phyloP scores from a whole-genome alignment of 2,797 vertebrate species.

The Meriones psammophilus region DNA sequence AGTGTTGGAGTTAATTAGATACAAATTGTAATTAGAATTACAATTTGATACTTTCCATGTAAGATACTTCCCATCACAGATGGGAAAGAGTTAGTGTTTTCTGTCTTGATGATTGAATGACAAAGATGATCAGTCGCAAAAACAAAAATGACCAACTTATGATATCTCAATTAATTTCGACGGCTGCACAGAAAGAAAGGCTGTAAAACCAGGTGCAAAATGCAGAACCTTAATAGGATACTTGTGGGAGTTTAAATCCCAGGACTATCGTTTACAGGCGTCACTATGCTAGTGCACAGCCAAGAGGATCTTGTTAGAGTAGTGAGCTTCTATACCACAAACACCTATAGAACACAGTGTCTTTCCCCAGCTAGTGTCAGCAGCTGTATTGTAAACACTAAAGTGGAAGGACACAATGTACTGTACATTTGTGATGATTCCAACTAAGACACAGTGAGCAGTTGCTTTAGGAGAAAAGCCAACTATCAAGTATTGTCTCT shows the following conservation, averaged over 20 bases:
- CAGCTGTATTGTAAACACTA: not conserved
- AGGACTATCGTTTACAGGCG: not conserved
- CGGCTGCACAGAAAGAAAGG: not conserved
- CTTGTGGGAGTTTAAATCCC: not conserved
- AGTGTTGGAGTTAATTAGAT: too few species aligned
- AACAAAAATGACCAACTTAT: not conserved
- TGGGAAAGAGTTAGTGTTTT: not conserved
- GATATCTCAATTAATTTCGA: not conserved
- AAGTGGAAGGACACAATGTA: not conserved
- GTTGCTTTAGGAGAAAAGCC: not conserved
- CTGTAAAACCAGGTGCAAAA: not conserved
- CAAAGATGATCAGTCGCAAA: not conserved
- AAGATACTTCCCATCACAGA: not conserved
- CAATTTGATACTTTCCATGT: not conserved
- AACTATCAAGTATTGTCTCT: not conserved
- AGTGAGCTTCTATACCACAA: not conserved
- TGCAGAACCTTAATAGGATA: not conserved
- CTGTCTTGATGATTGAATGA: not conserved
- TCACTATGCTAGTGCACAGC: not conserved
- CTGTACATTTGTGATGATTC: not conserved
- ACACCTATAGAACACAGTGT: accelerated
- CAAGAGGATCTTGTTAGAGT: not conserved
- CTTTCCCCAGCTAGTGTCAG: not conserved
- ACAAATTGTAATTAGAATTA: too few species aligned
- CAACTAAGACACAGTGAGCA: not conserved